Percentiles rank a stretch among this genome's conserved stretches.
These are phyloP conservation scores for Polypterus bichir DNA, from an alignment of 2,113 vertebrate species.

Conservation along the genomic window DNA sequence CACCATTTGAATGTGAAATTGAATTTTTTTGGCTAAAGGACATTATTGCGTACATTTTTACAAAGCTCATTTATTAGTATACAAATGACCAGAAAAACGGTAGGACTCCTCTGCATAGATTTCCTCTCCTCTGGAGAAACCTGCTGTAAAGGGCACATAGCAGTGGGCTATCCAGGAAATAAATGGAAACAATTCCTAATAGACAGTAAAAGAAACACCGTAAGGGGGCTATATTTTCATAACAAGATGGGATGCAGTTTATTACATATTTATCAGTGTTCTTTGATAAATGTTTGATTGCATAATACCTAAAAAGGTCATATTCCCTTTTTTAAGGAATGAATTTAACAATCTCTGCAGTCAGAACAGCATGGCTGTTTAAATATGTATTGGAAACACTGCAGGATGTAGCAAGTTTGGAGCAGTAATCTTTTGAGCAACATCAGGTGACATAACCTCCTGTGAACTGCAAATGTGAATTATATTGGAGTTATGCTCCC, in stretches of 20 bases:
- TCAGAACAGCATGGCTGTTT: constrained; percentile 42
- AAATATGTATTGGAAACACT: constrained; percentile 44
- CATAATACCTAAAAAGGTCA: constrained; percentile 36
- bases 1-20: no score
- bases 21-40: no score
- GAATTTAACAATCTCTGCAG: constrained; percentile 37
- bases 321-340: constrained; percentile 37
- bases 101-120: no score
- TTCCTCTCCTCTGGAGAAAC: no score
- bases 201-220: background rate
- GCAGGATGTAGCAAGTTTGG: constrained; percentile 39
- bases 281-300: background rate
- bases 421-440: constrained; percentile 49
- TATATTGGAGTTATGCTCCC: background rate
- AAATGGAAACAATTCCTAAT: no score
- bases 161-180: no score
- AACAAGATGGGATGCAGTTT: background rate
- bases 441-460: constrained; percentile 42
- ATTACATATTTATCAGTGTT: background rate
- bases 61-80: no score
- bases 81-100: no score
- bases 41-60: no score
- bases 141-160: no score
- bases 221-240: background rate
- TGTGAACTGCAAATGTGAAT: constrained; percentile 19